phyloP scores from a whole-genome alignment of 2,797 vertebrate genomes.

The Pagetopsis macropterus region DNA sequence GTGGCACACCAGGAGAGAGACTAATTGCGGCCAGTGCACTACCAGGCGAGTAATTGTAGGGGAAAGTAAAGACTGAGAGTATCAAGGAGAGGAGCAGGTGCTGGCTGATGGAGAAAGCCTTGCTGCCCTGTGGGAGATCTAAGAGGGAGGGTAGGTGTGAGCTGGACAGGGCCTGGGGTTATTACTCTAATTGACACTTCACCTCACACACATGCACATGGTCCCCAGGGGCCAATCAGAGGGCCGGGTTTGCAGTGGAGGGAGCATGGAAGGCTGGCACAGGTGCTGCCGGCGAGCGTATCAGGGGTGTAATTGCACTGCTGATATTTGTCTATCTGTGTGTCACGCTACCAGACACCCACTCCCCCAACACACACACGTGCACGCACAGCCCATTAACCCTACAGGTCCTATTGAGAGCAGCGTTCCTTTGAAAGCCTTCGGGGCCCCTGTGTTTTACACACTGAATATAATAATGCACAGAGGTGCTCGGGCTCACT shows the following conservation, averaged over 20 bases:
- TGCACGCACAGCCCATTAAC: slow-evolving; percentile 80
- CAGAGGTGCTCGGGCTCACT: slow-evolving; percentile 75
- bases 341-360: slow-evolving; percentile 77
- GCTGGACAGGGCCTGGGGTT: slow-evolving; percentile 88
- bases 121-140: slow-evolving; percentile 78
- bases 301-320: slow-evolving; percentile 85
- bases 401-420: slow-evolving; percentile 86
- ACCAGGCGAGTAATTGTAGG: slow-evolving; percentile 72
- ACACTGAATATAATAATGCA: slow-evolving; percentile 83
- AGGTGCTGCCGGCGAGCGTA: slow-evolving; percentile 84
- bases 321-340: slow-evolving; percentile 84
- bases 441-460: slow-evolving; percentile 80
- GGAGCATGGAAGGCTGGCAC: slow-evolving; percentile 78
- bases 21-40: slow-evolving; percentile 67
- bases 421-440: slow-evolving; percentile 83
- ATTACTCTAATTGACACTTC: slow-evolving; percentile 96
- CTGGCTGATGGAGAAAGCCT: slow-evolving; percentile 79
- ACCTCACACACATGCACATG: slow-evolving; percentile 84
- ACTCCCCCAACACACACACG: slow-evolving; percentile 52
- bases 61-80: slow-evolving; percentile 68
- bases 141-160: slow-evolving; percentile 74
- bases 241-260: slow-evolving; percentile 67
- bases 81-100: slow-evolving; percentile 81
- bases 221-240: slow-evolving; percentile 87
- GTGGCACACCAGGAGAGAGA: slow-evolving; percentile 56